A percentile compares a stretch with the other conserved stretches of the same genome.
Conservation (phyloP, 1,140 invertebrate species). For the Trichonephila clavata region DNA sequence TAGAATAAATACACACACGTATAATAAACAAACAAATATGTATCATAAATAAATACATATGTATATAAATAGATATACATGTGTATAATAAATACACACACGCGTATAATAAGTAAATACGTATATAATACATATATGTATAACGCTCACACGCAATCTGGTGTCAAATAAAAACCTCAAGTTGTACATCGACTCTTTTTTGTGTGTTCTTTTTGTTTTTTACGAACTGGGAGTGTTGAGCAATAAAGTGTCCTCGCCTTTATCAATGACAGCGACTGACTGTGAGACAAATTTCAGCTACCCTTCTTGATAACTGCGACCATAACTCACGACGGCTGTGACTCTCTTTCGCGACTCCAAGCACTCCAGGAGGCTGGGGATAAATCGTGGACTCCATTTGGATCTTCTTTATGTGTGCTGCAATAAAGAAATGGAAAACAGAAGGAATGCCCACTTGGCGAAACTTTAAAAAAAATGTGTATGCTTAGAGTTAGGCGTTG, state of each 20-base stretch:
- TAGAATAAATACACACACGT: too few species aligned
- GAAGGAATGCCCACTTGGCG: background rate
- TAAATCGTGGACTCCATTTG: background rate
- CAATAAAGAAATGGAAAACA: background rate
- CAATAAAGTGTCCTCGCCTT: conserved; percentile 41
- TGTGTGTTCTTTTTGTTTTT: too few species aligned
- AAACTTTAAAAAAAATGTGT: background rate
- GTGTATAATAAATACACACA: too few species aligned
- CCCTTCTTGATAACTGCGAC: conserved; percentile 32
- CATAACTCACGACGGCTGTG: conserved; percentile 31
- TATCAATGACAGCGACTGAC: conserved; percentile 44
- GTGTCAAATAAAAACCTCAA: too few species aligned
- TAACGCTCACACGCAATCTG: too few species aligned
- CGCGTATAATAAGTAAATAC: too few species aligned
- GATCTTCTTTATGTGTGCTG: background rate
- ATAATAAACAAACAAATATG: too few species aligned
- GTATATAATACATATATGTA: too few species aligned
- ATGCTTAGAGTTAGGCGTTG: too few species aligned
- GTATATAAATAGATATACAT: too few species aligned
- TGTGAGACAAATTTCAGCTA: conserved; percentile 48
- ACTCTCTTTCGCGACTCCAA: background rate
- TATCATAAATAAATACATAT: too few species aligned
- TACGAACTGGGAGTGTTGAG: background rate
- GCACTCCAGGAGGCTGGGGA: conserved; percentile 24
- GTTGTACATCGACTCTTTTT: too few species aligned